Evolutionary conservation across 37 sponge, comb jelly and placozoan species (phyloP), one percentile per base, ranked within the genome.

Genomic region (Oopsacas minuta): DNA sequence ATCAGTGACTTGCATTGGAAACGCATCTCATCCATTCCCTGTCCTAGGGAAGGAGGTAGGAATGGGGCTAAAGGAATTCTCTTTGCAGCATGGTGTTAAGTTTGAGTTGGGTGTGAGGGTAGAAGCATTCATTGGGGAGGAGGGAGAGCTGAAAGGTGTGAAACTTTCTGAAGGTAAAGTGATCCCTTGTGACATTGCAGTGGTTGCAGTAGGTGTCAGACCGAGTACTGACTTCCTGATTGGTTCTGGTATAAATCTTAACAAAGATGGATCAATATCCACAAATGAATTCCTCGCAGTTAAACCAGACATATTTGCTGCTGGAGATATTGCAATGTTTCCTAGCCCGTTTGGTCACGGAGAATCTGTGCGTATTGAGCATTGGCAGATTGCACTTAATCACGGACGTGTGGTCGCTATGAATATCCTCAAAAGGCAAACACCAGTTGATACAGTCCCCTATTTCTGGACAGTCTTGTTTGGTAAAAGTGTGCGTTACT

Each of bases 391-490:
- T 23, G 94, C 96, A 10, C 89, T 89, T 46, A 88, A 92, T 36
- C 96, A 93, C 83, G 96, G 93, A 23, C 88, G 90, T 1, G 87
- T 94, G 37, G 96, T 94, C 35, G 96, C 92, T 36, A 81, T 82
- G 84, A 91, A 90, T 85, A 96, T 96, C 94, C 39, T 91, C 38
- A 92, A 88, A 0, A 90, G 89, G 49, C 85, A 87, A 34, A 86
- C 75, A 17, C 51, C 87, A 32, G 91, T 91, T 38, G 69, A 90
- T 39, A 92, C 90, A 38, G 89, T 96, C 35, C 96, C 96, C 23
- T 96, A 83, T 88, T 96, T 96, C 90, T 96, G 96, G 96, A 91
- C 94, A 25, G 85, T 89, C 37, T 39, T 93, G 83, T 93, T 86
- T 83, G 94, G 94, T 25, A 96, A 96, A 86, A 89, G 91, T 61